Evolutionary conservation across 2,888 invertebrate species (phyloP).

Genomic region (Mechanitis mazaeus): DNA sequence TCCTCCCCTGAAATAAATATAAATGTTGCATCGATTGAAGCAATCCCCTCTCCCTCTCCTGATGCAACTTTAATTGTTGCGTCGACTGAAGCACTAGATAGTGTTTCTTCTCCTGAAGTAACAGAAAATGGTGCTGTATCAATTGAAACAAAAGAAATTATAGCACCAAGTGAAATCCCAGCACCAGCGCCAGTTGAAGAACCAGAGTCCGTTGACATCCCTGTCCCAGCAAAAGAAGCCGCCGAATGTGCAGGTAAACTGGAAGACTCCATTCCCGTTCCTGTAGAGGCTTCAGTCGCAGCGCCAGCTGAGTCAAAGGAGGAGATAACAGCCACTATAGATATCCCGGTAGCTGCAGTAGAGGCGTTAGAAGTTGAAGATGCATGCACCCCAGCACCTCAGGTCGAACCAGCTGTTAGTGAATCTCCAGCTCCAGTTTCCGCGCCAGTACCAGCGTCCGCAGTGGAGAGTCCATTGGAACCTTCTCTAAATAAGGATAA

Average conservation of each 20-base stretch:
- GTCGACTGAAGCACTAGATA: constrained; percentile 8
- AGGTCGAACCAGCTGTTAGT: too few relatives aligned
- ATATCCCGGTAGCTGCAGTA: constrained; percentile 27
- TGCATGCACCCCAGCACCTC: constrained; percentile 11
- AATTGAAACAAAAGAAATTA: constrained; percentile 13
- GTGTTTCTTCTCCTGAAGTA: constrained; percentile 12
- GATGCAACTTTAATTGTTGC: constrained; percentile 5
- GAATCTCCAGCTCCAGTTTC: constrained; percentile 12
- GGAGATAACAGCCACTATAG: constrained; percentile 25
- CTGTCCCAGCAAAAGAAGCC: constrained; percentile 24
- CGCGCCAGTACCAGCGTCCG: constrained; percentile 21
- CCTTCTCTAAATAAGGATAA: constrained; percentile 22
- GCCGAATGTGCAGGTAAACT: constrained; percentile 27
- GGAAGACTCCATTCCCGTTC: constrained; percentile 26
- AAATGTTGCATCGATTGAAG: constrained; percentile 1
- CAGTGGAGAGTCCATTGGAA: constrained; percentile 21
- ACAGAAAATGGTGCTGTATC: constrained; percentile 13
- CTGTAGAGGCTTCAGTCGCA: constrained; percentile 23
- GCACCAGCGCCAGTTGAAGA: constrained; percentile 21
- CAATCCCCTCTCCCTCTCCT: neutral
- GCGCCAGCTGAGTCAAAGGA: constrained; percentile 18
- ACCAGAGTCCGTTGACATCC: constrained; percentile 20
- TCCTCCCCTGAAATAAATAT: neutral
- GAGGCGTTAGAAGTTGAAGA: constrained; percentile 26
- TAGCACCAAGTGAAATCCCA: constrained; percentile 6